phyloP scores from a whole-genome alignment of 1,140 invertebrate species.

The Phortica variegata region DNA sequence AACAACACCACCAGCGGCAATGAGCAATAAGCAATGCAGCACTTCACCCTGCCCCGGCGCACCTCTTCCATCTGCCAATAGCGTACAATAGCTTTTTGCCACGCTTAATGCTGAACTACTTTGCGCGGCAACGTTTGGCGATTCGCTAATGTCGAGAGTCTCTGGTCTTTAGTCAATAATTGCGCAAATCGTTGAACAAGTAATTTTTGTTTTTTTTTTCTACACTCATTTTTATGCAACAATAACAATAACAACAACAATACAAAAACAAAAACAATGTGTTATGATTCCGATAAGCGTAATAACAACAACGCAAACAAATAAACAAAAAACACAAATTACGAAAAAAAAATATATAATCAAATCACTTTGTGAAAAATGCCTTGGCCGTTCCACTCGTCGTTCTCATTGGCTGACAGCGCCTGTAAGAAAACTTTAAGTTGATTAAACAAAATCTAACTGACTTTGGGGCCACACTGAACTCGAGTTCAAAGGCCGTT shows the following conservation, averaged over 20 bases:
- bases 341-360: conserved; percentile 1
- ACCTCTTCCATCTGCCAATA: too few relatives aligned
- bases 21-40: too few relatives aligned
- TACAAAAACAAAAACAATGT: background rate
- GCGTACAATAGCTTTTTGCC: too few relatives aligned
- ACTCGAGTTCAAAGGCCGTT: conserved; percentile 27
- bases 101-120: too few relatives aligned
- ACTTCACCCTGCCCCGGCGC: too few relatives aligned
- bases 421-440: conserved; percentile 14
- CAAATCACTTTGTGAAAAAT: too few relatives aligned
- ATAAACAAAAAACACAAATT: conserved; percentile 2
- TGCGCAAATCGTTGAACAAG: conserved; percentile 5
- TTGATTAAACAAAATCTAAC: conserved; percentile 46
- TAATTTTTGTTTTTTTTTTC: conserved; percentile 3
- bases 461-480: conserved; percentile 36
- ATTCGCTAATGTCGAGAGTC: conserved; percentile 5
- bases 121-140: too few relatives aligned
- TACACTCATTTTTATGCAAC: conserved; percentile 26
- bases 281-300: conserved; percentile 24
- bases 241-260: conserved; percentile 19
- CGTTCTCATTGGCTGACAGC: too few relatives aligned
- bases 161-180: conserved; percentile 1
- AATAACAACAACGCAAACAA: conserved; percentile 2
- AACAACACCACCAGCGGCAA: conserved; percentile 29
- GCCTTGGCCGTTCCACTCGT: too few relatives aligned